Base-by-base conservation (phyloP, 2,888 invertebrate genomes). In the Uloborus plumipes region DNA sequence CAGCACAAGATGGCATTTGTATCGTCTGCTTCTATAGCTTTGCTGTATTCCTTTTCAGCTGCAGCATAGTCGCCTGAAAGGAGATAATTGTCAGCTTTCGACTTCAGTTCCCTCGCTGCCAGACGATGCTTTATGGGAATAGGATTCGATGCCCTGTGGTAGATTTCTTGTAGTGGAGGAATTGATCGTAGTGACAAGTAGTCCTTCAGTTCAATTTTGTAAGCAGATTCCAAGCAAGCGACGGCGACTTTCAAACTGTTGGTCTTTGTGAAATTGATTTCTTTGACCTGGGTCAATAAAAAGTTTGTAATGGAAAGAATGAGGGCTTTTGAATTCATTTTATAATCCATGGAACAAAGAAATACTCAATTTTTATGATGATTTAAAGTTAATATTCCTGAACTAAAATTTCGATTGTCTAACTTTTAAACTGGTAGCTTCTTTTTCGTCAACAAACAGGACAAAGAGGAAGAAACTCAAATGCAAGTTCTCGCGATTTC, bases 11-110 rank as follows among this genome's bases (percentile, higher is more conserved):
- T 66, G 16, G 77, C 62, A 49, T 69, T 70, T 16, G 15, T 20
- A 0, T 50, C 61, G 26, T 77, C 39, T 0, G 70, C 49, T 9
- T 16, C 3, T 14, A 77, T 49, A 0, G 70, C 77, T 15, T 18
- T 62, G 6, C 55, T 64, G 31, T 55, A 77, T 26, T 77, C 77
- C 7, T 6, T 4, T 18, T 77, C 77, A n/a, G 77, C 77, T 49
- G 47, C 13, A 11, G 20, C 13, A 20, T 55, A 64, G 14, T 22
- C n/a, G 0, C 49, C 49, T 0, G n/a, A 14, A 0, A 47, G 39
- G n/a, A 77, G 22, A 3, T 62, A 20, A 4, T 3, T 6, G 18
- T 77, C 70, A 13, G 70, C 77, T 15, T 6, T 13, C 0, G 14
- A 7, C 26, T 76, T 70, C 47, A 62, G 51, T 15, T 16, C 16